Evolutionary conservation across 2,113 vertebrate genomes (phyloP).

Genomic region (Felis chaus): DNA sequence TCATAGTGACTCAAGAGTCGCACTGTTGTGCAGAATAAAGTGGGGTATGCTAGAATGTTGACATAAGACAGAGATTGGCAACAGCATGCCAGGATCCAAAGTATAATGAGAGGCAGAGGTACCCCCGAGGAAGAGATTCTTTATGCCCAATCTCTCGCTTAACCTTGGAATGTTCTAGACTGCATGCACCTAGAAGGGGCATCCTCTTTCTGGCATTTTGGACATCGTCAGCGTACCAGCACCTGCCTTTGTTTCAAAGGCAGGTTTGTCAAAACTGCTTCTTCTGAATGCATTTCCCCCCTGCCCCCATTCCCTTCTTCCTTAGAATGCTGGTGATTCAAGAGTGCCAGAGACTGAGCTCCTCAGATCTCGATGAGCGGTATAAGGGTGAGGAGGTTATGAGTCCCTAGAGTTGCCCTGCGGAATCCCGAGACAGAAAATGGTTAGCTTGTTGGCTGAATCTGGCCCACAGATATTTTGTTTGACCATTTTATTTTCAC

Average conservation of each 20-base stretch:
- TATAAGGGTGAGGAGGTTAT: background rate
- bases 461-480: background rate
- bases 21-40: background rate
- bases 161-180: background rate
- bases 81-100: background rate
- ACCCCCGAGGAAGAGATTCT: background rate
- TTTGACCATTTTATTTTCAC: background rate
- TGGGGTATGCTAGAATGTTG: too few relatives aligned
- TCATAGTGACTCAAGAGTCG: background rate
- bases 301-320: background rate
- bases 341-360: background rate
- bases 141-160: background rate
- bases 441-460: background rate
- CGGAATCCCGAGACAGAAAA: background rate
- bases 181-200: fast-evolving
- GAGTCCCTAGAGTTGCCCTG: background rate
- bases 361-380: background rate
- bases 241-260: background rate
- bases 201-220: background rate
- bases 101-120: background rate
- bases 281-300: background rate
- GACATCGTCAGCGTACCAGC: background rate
- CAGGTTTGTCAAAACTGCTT: background rate
- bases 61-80: background rate
- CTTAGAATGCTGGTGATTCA: too few relatives aligned